A percentile compares a stretch with the other conserved stretches of the same genome.
Conservation (phyloP, 2,113 vertebrate genomes). For the Chlamydotis undulata region DNA sequence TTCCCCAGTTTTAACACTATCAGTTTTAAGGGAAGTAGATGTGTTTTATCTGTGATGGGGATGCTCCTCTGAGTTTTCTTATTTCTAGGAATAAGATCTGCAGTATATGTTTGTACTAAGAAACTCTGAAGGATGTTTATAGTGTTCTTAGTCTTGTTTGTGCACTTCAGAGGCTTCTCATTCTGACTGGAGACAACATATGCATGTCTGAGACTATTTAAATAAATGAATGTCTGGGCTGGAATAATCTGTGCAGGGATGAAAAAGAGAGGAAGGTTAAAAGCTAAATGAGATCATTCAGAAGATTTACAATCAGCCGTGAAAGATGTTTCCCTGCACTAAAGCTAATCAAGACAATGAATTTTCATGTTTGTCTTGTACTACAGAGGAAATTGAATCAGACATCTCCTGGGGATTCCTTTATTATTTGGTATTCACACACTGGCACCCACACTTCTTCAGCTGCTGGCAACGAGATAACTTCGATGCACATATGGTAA, state of each 20-base stretch:
- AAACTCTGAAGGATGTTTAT: neutral
- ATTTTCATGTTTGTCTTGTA: constrained; percentile 61
- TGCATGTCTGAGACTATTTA: neutral
- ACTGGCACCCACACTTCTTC: constrained; percentile 47
- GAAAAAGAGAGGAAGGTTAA: constrained; percentile 56
- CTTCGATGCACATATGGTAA: neutral
- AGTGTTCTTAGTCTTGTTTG: neutral
- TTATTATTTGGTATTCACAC: constrained; percentile 52
- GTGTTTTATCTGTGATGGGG: neutral
- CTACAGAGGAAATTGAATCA: constrained; percentile 49
- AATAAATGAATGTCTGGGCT: constrained; percentile 25
- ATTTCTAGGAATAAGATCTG: neutral
- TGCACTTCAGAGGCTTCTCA: neutral
- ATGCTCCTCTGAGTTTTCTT: neutral
- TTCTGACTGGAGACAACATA: neutral
- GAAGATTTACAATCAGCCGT: constrained; percentile 53
- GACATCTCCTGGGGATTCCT: constrained; percentile 33
- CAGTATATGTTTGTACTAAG: neutral
- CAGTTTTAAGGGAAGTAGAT: neutral
- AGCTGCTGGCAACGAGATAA: constrained; percentile 23
- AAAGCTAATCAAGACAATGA: constrained; percentile 62
- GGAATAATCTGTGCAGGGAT: neutral
- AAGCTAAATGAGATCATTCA: constrained; percentile 56
- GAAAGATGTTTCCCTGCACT: constrained; percentile 45
- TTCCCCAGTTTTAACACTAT: neutral